Evolutionary conservation across 2,888 invertebrate species (phyloP), one percentile per base, ranked within the genome.

Genomic region (Patella pellucida): DNA sequence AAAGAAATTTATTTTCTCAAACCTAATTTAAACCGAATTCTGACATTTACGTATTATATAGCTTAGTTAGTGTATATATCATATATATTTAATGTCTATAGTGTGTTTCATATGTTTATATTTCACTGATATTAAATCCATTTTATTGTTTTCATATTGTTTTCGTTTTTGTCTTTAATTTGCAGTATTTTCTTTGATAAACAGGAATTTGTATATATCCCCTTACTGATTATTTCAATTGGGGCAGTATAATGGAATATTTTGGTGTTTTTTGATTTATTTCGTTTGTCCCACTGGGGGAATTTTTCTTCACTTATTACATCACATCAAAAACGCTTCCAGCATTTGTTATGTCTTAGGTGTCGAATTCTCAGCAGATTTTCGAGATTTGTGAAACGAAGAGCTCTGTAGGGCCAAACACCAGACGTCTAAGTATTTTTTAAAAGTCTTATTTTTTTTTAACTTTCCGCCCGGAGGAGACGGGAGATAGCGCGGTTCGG

Each of bases 321-420:
- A 62, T 5, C 23, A 62, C 19, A 23, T 62, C 62, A 62, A 62
- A 41, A 62, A 19, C 62, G 62, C 19, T 19, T 62, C 23, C 23
- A 62, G 62, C 62, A 62, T 62, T 62, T 62, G 62, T 62, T 62
- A 23, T 62, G 23, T 62, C 62, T 62, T 62, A 62, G 23, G 62
- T 62, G 19, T 62, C 62, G 62, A 62, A 23, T 62, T 62, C 62
- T 62, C 23, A 12, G 23, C 62, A 62, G 62, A 62, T 62, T 62
- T 62, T 62, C 23, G 19, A 62, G 23, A 62, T 62, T 62, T 62
- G 19, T 19, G 62, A 62, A 62, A 62, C 23, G 19, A 23, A 12
- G 23, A 62, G 23, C 62, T 23, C 62, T 11, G 62, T 62, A 23
- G 12, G 19, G 14, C 15, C 62, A 62, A 23, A 19, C 23, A 11